Conservation (phyloP, 2,888 invertebrate species). For the Calameuta filiformis region DNA sequence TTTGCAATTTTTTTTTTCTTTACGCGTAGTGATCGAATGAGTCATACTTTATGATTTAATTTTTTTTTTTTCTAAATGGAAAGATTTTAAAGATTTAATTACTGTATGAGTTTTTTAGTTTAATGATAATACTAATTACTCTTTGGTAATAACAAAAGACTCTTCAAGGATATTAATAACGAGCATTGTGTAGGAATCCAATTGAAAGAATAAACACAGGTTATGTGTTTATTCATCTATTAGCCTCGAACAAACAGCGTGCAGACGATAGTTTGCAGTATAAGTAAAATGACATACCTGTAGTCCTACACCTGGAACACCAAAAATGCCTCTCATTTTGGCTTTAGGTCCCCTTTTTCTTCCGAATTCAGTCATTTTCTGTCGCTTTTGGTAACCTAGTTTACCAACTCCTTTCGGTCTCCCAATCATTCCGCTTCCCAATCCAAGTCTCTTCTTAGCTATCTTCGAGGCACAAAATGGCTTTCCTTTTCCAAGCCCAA, state of each 20-base stretch:
- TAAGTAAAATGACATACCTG: conserved; percentile 65
- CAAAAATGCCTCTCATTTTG: conserved; percentile 88
- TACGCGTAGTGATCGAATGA: neutral
- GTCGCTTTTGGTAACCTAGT: conserved; percentile 79
- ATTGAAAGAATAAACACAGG: neutral
- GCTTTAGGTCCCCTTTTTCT: conserved; percentile 88
- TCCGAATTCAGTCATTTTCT: conserved; percentile 80
- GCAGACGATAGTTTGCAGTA: neutral
- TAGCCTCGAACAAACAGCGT: neutral
- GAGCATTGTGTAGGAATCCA: neutral
- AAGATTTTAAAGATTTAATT: neutral
- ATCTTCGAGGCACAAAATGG: conserved; percentile 82
- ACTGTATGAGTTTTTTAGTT: neutral
- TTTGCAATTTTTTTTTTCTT: neutral
- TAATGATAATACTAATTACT: neutral
- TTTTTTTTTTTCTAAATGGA: neutral
- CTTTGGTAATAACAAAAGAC: neutral
- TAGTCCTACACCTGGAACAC: conserved; percentile 81
- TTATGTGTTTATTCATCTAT: neutral
- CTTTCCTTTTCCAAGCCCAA: conserved; percentile 83
- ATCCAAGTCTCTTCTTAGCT: conserved; percentile 81
- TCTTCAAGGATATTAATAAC: neutral
- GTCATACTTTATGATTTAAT: neutral
- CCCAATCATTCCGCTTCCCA: conserved; percentile 66
- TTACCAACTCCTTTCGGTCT: conserved; percentile 80